These are phyloP conservation scores for Melipona beecheii DNA, from an alignment of 2,888 invertebrate species.

Conservation along the genomic window DNA sequence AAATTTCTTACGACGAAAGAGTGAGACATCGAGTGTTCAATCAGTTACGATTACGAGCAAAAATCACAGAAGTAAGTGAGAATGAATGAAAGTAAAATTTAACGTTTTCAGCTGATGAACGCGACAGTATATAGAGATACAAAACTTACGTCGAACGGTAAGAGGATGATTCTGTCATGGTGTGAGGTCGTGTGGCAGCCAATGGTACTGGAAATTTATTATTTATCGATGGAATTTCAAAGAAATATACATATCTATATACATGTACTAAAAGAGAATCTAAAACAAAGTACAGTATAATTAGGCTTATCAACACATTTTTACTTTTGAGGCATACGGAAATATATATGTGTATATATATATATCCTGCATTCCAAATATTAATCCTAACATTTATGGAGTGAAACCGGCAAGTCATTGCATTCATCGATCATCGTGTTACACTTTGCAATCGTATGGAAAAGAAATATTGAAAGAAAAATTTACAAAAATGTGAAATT, in stretches of 20 bases:
- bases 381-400: neutral
- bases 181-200: neutral
- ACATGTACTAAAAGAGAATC: neutral
- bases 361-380: neutral
- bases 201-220: conserved; percentile 6
- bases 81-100: neutral
- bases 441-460: neutral
- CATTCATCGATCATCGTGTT: neutral
- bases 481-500: neutral
- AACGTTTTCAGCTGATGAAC: no score
- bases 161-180: neutral
- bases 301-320: neutral
- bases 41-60: neutral
- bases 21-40: neutral
- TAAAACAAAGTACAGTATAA: conserved; percentile 1
- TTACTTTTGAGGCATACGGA: neutral
- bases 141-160: conserved; percentile 2
- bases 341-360: neutral
- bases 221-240: conserved; percentile 1
- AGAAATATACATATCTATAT: neutral
- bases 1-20: neutral
- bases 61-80: neutral
- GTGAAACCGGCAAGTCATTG: neutral
- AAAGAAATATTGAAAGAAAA: neutral
- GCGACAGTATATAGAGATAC: neutral